Evolutionary conservation across 2,888 invertebrate species (phyloP), one percentile per base, ranked within the genome.

Genomic region (Taphrorychus bicolor): DNA sequence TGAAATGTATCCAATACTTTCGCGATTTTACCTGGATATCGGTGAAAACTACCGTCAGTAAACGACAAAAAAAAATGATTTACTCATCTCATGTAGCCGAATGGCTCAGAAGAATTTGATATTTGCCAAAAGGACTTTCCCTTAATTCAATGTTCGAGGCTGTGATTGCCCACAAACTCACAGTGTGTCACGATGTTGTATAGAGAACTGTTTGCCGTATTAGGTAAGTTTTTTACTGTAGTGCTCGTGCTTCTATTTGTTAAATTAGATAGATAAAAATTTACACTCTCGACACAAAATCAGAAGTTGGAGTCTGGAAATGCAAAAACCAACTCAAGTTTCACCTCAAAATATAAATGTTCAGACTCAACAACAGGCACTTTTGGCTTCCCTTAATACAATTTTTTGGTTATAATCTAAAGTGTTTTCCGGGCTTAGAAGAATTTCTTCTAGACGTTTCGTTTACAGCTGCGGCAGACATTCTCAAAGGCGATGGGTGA

Each of bases 191-290:
- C 14, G 53, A 69, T 56, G 40, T 63, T 68, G 69, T 65, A 69
- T 65, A 69, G 64, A 48, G 52, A 69, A 65, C 17, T 69, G 17
- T 60, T 69, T 18, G 53, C 69, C 9, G 45, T 69, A 42, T 45
- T 69, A 69, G 69, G 69, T 69, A 61, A 69, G 69, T 5, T 14
- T 21, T 18, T 32, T 32, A 7, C n/a, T 32, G 3, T 32, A 32
- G 32, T 32, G 32, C 11, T 32, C n/a, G 11, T 32, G 32, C 32
- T 32, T 32, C 9, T 1, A 32, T 32, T 45, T 9, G 14, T 7
- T 17, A 18, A 14, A 45, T 9, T 45, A 45, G 18, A 45, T 18
- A n/a, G 18, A 45, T 14, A 45, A 45, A 45, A 45, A 45, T 18
- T 17, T 18, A 45, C 45, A 45, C 16, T 45, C 14, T 32, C 14